Conservation (phyloP, 2,888 invertebrate genomes). For the Xanthia icteritia region DNA sequence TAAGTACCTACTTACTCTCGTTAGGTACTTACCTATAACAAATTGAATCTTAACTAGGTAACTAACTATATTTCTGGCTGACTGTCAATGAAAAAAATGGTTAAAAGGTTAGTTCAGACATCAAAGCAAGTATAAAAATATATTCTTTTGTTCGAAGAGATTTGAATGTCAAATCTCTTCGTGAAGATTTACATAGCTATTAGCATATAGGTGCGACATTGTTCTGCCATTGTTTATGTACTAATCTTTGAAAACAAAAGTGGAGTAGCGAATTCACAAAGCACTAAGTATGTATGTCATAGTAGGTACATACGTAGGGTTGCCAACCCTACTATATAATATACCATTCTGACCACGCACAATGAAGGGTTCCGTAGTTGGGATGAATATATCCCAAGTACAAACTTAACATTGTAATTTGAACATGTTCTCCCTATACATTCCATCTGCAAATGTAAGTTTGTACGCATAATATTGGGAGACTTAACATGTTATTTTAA, state of each 20-base stretch:
- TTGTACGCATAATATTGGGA: too few species aligned
- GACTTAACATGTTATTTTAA: too few species aligned
- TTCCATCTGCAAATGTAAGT: too few species aligned
- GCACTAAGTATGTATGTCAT: slow-evolving; percentile 45
- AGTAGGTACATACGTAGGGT: slow-evolving; percentile 8
- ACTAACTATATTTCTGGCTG: neutral
- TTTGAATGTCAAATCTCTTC: slow-evolving; percentile 42
- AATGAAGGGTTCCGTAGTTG: too few species aligned
- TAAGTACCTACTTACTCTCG: neutral
- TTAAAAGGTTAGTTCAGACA: slow-evolving; percentile 5
- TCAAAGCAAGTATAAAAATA: neutral
- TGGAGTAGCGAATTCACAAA: slow-evolving; percentile 56
- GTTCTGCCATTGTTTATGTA: slow-evolving; percentile 60
- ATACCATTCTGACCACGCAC: too few species aligned
- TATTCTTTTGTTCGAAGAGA: slow-evolving; percentile 30
- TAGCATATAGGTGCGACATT: slow-evolving; percentile 48
- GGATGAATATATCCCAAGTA: too few species aligned
- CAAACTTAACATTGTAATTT: too few species aligned
- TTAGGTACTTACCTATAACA: neutral
- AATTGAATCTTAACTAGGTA: neutral
- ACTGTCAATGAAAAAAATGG: slow-evolving; percentile 1
- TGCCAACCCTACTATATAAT: too few species aligned
- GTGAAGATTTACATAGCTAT: slow-evolving; percentile 43
- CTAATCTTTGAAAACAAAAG: slow-evolving; percentile 60
- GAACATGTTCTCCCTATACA: too few species aligned